Percentiles rank a stretch among this genome's conserved stretches.
These are phyloP conservation scores for Amphiprion percula DNA, from an alignment of 2,113 vertebrate genomes.

Conservation along the genomic window DNA sequence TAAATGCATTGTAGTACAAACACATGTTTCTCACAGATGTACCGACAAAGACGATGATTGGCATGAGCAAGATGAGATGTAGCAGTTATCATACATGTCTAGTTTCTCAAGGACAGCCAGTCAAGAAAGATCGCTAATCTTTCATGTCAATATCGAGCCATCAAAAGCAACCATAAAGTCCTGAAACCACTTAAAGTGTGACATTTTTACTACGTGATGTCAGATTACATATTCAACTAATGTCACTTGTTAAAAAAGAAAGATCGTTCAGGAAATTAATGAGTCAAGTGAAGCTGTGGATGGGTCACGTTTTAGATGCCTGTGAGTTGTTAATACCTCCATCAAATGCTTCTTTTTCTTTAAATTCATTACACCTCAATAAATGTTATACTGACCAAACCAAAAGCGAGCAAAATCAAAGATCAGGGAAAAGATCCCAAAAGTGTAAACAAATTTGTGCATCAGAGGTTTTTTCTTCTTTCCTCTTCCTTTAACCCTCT, in stretches of 20 bases:
- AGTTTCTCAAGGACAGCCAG: constrained; percentile 26
- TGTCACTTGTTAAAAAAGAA: neutral
- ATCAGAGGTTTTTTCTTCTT: too few species aligned
- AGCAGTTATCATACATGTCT: constrained; percentile 10
- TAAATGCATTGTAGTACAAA: neutral
- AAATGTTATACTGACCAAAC: too few species aligned
- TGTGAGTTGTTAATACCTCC: too few species aligned
- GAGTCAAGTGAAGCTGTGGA: neutral
- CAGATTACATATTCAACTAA: neutral
- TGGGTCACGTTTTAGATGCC: too few species aligned
- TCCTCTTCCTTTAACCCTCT: too few species aligned
- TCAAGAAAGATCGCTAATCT: constrained; percentile 2
- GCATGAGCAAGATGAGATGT: constrained; percentile 20
- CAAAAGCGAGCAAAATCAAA: too few species aligned
- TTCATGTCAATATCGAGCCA: neutral
- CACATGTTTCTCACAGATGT: neutral
- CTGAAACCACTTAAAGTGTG: neutral
- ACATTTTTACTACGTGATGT: neutral
- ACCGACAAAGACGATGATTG: constrained; percentile 24
- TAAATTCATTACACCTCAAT: too few species aligned
- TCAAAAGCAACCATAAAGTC: neutral
- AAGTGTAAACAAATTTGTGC: too few species aligned
- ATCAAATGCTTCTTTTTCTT: too few species aligned
- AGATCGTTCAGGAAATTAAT: neutral
- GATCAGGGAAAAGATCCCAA: too few species aligned